Percentiles rank a stretch among this genome's conserved stretches.
Evolutionary conservation across 2,113 vertebrate species (phyloP).

Genomic region (Corydoras maculifer): DNA sequence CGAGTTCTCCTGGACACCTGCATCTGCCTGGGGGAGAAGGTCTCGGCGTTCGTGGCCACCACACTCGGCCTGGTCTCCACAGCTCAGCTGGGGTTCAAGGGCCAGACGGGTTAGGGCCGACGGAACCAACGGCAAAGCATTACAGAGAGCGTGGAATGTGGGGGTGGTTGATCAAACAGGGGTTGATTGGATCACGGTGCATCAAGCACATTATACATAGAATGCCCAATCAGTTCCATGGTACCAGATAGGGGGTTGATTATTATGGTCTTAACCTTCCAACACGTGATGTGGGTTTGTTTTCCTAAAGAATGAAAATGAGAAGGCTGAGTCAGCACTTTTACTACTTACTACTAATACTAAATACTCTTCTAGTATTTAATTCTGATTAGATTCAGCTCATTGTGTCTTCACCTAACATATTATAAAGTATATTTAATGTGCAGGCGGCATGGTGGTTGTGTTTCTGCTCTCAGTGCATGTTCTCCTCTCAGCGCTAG

Average conservation of each 20-base stretch:
- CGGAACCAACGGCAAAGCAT: too few relatives aligned
- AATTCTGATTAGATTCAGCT: too few relatives aligned
- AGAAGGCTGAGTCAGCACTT: too few relatives aligned
- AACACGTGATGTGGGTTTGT: neutral
- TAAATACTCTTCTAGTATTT: too few relatives aligned
- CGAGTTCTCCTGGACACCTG: conserved; percentile 54
- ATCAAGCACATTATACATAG: conserved; percentile 9
- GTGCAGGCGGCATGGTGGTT: too few relatives aligned
- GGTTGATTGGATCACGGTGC: conserved; percentile 11
- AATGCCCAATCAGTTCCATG: conserved; percentile 8
- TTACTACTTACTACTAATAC: too few relatives aligned
- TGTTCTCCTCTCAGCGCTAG: too few relatives aligned
- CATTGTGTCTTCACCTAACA: too few relatives aligned
- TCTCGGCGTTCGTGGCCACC: conserved; percentile 52
- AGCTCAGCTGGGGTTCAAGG: neutral
- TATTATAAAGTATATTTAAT: too few relatives aligned
- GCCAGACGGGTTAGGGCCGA: conserved; percentile 1
- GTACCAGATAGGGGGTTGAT: neutral
- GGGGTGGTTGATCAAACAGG: neutral
- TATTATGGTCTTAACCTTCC: too few relatives aligned
- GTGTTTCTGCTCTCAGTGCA: too few relatives aligned
- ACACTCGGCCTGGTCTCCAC: conserved; percentile 44
- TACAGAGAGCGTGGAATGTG: too few relatives aligned
- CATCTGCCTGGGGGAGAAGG: conserved; percentile 54
- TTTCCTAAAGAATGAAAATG: neutral